Conservation (phyloP, 2,797 vertebrate species). For the Atherinosoma microstoma region DNA sequence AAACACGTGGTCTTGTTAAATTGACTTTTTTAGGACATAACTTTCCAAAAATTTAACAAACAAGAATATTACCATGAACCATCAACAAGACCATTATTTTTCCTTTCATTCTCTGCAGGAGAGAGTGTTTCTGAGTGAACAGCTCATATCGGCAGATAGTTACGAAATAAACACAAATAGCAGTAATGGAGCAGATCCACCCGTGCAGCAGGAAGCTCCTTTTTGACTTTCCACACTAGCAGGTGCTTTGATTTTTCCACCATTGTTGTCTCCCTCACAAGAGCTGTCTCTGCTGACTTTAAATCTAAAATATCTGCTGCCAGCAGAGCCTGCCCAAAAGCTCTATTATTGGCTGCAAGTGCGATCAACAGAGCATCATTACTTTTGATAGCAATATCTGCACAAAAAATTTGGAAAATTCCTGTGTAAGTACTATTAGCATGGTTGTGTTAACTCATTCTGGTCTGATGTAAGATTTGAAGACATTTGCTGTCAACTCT, state of each 20-base stretch:
- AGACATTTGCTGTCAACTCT: background rate
- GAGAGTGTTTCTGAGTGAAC: background rate
- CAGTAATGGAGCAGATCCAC: background rate
- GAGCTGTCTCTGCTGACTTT: background rate
- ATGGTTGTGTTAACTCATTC: background rate
- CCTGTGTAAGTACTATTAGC: background rate
- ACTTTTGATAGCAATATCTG: background rate
- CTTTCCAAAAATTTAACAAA: background rate
- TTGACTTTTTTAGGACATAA: background rate
- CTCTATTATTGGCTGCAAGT: background rate
- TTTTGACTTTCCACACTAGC: background rate
- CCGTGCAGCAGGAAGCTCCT: background rate
- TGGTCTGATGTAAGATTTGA: background rate
- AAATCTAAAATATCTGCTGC: background rate
- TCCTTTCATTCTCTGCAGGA: background rate
- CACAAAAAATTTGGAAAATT: background rate
- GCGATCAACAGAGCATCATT: background rate
- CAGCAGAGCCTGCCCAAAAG: background rate
- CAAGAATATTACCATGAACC: background rate
- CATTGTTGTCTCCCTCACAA: background rate
- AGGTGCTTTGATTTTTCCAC: constrained; percentile 2
- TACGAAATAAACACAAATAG: background rate
- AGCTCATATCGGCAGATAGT: background rate
- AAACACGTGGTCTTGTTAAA: background rate
- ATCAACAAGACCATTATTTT: background rate